Evolutionary conservation across 2,888 invertebrate genomes (phyloP), one percentile per base, ranked within the genome.

Genomic region (Cephus pygmeus): DNA sequence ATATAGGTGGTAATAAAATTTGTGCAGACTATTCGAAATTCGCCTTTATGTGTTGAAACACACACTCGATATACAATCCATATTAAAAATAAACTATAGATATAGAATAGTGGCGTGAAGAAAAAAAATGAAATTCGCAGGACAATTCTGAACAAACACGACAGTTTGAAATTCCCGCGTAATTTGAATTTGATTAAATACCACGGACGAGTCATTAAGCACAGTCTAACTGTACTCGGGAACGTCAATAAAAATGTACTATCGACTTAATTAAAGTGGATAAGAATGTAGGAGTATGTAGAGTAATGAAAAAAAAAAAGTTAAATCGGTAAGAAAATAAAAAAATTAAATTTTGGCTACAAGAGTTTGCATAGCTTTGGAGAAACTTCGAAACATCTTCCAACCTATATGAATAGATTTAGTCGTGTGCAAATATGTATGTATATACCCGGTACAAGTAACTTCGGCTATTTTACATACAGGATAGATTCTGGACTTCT

Each of bases 301-400:
- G 4, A 36, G 71, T 77, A 80, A 81, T 77, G 75, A 77, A 78
- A 74, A 75, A 76, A 33, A 73, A 78, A 78, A 78, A 76, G 77
- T 75, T 75, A 77, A 81, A 81, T 78, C 79, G 80, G 71, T 76
- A 34, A 30, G 74, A 23, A 73, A 69, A 30, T 6, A 36, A 78
- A 15, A 33, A 40, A 56, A 56, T 9, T 9, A 1, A 56, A 23
- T 56, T 56, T 56, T 23, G 56, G 56, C 23, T 56, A 2, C 6
- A 2, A 15, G 23, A 56, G 23, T 23, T 56, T 9, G 23, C 9
- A 56, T 9, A 56, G 23, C 23, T 15, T 56, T 23, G 23, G 23
- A 56, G 56, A 23, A 56, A 56, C 56, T 23, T 56, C 23, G 56
- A 56, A 23, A 56, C 23, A 1, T 56, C 23, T 15, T 23, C 2